Conservation (phyloP, 2,888 invertebrate genomes). For the Carcina quercana region DNA sequence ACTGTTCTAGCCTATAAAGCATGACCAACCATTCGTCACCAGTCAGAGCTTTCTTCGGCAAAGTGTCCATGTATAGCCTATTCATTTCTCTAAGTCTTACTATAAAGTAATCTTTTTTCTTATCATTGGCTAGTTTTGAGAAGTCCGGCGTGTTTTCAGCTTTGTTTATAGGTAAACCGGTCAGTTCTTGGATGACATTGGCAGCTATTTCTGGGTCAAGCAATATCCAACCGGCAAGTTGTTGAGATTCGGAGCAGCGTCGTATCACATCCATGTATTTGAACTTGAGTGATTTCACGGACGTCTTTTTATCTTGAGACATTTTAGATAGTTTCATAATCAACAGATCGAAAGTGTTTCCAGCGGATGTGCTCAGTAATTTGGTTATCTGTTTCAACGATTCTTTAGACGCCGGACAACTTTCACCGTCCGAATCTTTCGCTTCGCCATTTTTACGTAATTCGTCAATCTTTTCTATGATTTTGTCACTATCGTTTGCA, state of each 20-base stretch:
- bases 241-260: conserved; percentile 49
- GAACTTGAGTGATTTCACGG: conserved; percentile 50
- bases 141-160: conserved; percentile 40
- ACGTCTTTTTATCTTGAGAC: conserved; percentile 43
- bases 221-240: conserved; percentile 46
- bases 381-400: conserved; percentile 46
- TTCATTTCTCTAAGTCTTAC: conserved; percentile 47
- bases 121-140: conserved; percentile 32
- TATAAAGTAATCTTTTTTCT: conserved; percentile 49
- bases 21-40: conserved; percentile 63
- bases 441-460: conserved; percentile 29
- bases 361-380: conserved; percentile 40
- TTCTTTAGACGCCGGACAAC: conserved; percentile 38
- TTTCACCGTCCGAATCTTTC: conserved; percentile 32
- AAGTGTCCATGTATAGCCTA: conserved; percentile 45
- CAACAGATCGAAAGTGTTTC: conserved; percentile 50
- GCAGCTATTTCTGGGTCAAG: conserved; percentile 47
- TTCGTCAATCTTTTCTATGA: conserved; percentile 48
- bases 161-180: conserved; percentile 40
- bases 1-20: conserved; percentile 49
- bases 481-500: conserved; percentile 36
- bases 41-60: conserved; percentile 46
- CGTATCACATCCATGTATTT: conserved; percentile 53
- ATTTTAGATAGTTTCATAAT: conserved; percentile 53
- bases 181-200: conserved; percentile 50